phyloP scores from a whole-genome alignment of 2,797 vertebrate species.

The Atherinosoma microstoma region DNA sequence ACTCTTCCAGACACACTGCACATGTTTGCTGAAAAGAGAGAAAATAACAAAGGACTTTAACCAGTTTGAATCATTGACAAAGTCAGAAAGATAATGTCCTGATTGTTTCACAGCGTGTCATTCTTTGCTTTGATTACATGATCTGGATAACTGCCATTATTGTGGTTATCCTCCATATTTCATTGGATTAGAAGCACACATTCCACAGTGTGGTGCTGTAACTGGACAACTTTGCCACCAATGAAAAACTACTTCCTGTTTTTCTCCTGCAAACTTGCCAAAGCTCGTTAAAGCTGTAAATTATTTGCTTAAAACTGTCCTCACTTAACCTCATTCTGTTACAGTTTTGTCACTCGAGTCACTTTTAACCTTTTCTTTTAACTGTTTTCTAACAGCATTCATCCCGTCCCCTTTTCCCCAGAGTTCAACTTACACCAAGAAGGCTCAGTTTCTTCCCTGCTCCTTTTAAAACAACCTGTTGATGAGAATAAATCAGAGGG shows the following conservation, averaged over 20 bases:
- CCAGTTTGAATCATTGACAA: background rate
- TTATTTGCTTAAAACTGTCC: background rate
- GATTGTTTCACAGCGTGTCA: background rate
- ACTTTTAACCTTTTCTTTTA: background rate
- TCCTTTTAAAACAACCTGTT: conserved; percentile 85
- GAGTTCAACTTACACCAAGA: conserved; percentile 81
- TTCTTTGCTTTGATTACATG: background rate
- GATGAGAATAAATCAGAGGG: conserved; percentile 26
- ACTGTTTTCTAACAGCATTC: background rate
- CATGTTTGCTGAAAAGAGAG: conserved; percentile 84
- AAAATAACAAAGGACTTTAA: background rate
- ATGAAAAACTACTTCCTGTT: background rate
- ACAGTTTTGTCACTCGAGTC: conserved; percentile 6
- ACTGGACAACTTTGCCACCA: conserved; percentile 5
- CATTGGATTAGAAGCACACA: background rate
- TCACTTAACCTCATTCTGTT: background rate
- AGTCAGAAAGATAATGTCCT: background rate
- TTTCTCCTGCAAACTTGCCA: conserved; percentile 13
- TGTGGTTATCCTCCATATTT: background rate
- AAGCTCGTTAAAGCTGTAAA: background rate
- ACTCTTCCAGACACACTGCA: conserved; percentile 87
- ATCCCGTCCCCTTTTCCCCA: background rate
- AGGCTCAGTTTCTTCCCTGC: conserved; percentile 84
- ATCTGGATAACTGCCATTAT: background rate
- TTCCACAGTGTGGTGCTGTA: background rate